A percentile compares a stretch with the other conserved stretches of the same genome.
Evolutionary conservation across 2,888 invertebrate species (phyloP).

Genomic region (Notocelia uddmanniana): DNA sequence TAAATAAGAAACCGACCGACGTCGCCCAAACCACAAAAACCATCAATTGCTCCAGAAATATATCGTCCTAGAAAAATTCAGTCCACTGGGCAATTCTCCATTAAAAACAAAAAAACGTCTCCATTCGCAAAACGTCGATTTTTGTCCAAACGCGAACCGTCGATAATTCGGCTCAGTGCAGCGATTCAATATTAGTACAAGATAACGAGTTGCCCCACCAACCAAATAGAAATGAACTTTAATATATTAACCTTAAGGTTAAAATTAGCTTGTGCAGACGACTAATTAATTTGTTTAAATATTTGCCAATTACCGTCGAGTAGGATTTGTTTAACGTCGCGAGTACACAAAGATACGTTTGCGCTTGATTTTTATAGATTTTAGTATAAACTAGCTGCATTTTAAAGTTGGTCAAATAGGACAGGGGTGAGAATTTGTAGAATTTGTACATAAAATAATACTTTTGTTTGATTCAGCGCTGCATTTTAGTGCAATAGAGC

Average conservation of each 20-base stretch:
- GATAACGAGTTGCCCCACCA: slow-evolving; percentile 44
- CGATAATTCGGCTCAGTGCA: slow-evolving; percentile 47
- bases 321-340: slow-evolving; percentile 53
- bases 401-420: slow-evolving; percentile 12
- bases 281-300: slow-evolving; percentile 64
- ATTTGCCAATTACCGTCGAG: slow-evolving; percentile 60
- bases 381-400: background rate
- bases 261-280: slow-evolving; percentile 42
- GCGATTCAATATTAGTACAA: slow-evolving; percentile 46
- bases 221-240: slow-evolving; percentile 48
- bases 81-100: slow-evolving; percentile 13
- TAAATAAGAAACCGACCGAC: too few species aligned
- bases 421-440: slow-evolving; percentile 38
- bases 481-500: slow-evolving; percentile 40
- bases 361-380: slow-evolving; percentile 10
- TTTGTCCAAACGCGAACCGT: slow-evolving; percentile 46
- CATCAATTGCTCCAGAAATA: background rate
- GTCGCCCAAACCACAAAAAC: too few species aligned
- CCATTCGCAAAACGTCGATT: slow-evolving; percentile 42
- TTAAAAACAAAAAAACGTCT: slow-evolving; percentile 21
- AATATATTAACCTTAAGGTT: slow-evolving; percentile 43
- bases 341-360: slow-evolving; percentile 28
- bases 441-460: slow-evolving; percentile 42
- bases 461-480: slow-evolving; percentile 38
- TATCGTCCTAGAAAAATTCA: background rate